Evolutionary conservation across 2,113 vertebrate species (phyloP), one percentile per base, ranked within the genome.

Genomic region (Notothenia coriiceps): DNA sequence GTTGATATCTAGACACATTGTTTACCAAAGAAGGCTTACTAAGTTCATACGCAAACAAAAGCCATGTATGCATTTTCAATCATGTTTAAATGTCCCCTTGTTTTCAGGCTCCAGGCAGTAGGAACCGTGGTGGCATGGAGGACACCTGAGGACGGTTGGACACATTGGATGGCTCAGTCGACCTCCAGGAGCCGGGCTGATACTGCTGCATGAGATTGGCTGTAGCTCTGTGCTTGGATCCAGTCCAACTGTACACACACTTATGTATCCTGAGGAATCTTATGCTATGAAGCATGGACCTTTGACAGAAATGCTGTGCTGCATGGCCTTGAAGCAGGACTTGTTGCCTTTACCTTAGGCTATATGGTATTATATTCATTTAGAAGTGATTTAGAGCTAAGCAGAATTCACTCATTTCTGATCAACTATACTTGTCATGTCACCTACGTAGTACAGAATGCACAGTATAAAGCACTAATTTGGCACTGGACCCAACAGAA

Each of bases 241-340:
- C 49, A 56, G 64, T 67, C 79, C 78, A 82, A 20, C 51, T 62
- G 25, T 69, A 74, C 69, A 77, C 78, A 29, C 29, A 70, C 82
- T 35, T 40, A 47, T 86, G 72, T 83, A 44, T 71, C 81, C 35
- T 49, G 52, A 84, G 66, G 71, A 75, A 72, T 83, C 78, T 69
- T 55, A 46, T 84, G 67, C 33, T 65, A 49, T 85, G 60, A 81
- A 87, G 70, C 83, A 84, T 79, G 85, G 79, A 78, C 64, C 82
- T 57, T 75, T 85, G 72, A 89, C 81, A 86, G 87, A 90, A 82
- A 85, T 90, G 79, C 63, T 10, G 22, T 69, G 77, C 82, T 87
- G 63, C 76, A 61, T 85, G 75, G 86, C 61, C 79, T 69, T 84
- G 71, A 90, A 89, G 67, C 73, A 56, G 66, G 76, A 81, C 86